Base-by-base conservation (phyloP, 2,888 invertebrate species). In the Rhagonycha fulva region DNA sequence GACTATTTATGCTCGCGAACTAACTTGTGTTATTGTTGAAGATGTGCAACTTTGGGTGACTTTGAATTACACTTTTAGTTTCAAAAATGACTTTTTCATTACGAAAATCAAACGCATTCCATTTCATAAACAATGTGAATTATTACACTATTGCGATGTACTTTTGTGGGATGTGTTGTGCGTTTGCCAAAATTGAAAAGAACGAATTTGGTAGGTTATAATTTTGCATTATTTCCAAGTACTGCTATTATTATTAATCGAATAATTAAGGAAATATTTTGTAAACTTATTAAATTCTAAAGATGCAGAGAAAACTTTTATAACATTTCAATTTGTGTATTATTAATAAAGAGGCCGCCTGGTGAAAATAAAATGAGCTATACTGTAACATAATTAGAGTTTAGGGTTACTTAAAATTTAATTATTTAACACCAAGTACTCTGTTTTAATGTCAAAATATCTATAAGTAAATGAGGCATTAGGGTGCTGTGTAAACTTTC, bases 161-260 rank as follows among this genome's bases (percentile, higher is more conserved):
- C 32, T 63, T 74, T 60, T 77, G 71, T 66, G 66, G 76, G 74
- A 77, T 74, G 74, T 60, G 71, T 60, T 19, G 32, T 14, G 76
- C 70, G 26, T 26, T 73, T 12, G 76, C 74, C 14, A 74, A 69
- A 12, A 63, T 68, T 68, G 74, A 68, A 60, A 69, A 67, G 70
- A 76, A 74, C 19, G 70, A 77, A 71, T 30, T 68, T 62, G 76
- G 76, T 77, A 77, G 70, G 76, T 74, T 74, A 28, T 24, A 66
- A 66, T 23, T 66, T 66, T 66, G 26, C 47, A 47, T 47, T 47
- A n/a, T 47, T n/a, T 47, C 47, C 4, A 32, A 47, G 47, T 47
- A n/a, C 47, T 47, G 9, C 3, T 12, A 66, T 11, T 23, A n/a
- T 66, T 24, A 24, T 11, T 62, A 62, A 66, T 24, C 63, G 9